A percentile compares a stretch with the other conserved stretches of the same genome.
Evolutionary conservation across 2,113 vertebrate species (phyloP).

Genomic region (Actenoides hombroni): DNA sequence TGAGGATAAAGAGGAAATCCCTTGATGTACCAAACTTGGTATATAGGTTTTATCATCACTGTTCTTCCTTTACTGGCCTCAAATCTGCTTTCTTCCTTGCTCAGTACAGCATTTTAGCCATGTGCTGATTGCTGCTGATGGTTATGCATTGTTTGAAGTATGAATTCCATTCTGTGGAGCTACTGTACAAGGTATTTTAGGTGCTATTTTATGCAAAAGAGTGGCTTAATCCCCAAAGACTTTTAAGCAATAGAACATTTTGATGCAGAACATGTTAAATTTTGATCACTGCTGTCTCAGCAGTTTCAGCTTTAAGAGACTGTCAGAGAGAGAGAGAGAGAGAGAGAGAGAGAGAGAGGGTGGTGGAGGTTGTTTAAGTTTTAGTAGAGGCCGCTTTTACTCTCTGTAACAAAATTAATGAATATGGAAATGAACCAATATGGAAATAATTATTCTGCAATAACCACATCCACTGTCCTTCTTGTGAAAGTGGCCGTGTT

Average conservation of each 20-base stretch:
- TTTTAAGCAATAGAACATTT: not conserved
- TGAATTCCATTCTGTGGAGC: not conserved
- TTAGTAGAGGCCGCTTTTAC: not conserved
- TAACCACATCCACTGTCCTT: slow-evolving; percentile 28
- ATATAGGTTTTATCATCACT: not conserved
- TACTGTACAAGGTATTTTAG: not conserved
- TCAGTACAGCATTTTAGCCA: not conserved
- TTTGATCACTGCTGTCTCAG: not conserved
- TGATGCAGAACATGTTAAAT: not conserved
- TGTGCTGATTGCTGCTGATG: not conserved
- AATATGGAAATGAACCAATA: slow-evolving; percentile 60
- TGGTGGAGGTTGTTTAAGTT: not conserved
- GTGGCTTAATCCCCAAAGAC: not conserved
- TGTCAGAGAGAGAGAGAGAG: not conserved
- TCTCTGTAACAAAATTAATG: slow-evolving; percentile 30
- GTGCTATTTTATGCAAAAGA: not conserved
- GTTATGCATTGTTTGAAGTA: not conserved
- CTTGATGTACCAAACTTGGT: not conserved
- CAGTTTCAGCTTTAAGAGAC: not conserved
- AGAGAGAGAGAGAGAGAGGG: not conserved
- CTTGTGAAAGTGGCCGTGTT: not conserved
- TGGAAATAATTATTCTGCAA: slow-evolving; percentile 60
- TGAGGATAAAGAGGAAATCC: not conserved
- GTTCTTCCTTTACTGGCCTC: not conserved
- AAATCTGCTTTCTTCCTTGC: not conserved